These are phyloP conservation scores for Carterocephalus palaemon DNA, from an alignment of 2,888 invertebrate species.

Conservation along the genomic window DNA sequence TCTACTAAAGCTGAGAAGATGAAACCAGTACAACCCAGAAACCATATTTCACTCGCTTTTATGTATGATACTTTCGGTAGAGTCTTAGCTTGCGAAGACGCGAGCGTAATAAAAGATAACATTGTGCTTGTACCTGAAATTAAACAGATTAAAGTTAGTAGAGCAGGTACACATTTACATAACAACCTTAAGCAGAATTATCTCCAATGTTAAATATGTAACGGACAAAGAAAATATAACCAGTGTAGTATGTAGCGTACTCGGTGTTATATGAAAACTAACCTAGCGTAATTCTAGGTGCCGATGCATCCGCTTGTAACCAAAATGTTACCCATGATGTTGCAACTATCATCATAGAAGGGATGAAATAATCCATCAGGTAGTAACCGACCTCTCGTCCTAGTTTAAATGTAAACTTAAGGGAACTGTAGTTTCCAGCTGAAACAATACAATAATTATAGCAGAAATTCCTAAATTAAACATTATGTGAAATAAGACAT, in stretches of 20 bases:
- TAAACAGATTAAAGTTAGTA: conserved; percentile 14
- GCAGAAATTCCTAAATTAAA: not conserved
- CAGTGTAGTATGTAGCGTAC: not conserved
- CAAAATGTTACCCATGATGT: conserved; percentile 95
- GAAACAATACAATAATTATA: conserved; percentile 31
- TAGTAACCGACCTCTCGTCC: conserved; percentile 91
- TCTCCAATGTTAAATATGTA: not conserved
- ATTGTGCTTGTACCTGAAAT: conserved; percentile 88
- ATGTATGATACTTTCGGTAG: conserved; percentile 93
- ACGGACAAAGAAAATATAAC: not conserved
- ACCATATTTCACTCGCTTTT: conserved; percentile 94
- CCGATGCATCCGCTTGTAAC: conserved; percentile 91
- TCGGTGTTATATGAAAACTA: conserved; percentile 33
- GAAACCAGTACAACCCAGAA: conserved; percentile 89
- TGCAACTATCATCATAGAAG: conserved; percentile 90
- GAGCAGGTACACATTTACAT: conserved; percentile 11
- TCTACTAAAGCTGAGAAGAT: conserved; percentile 92
- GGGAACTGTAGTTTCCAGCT: conserved; percentile 91
- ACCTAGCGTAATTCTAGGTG: conserved; percentile 90
- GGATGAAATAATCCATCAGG: conserved; percentile 92
- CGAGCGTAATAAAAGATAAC: conserved; percentile 91
- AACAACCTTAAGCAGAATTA: not conserved
- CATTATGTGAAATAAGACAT: conserved; percentile 28
- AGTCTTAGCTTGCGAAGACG: conserved; percentile 90
- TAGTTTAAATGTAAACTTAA: conserved; percentile 87